Base-by-base conservation (phyloP, 2,888 invertebrate genomes). In the Hydrotaea cyrtoneurina region DNA sequence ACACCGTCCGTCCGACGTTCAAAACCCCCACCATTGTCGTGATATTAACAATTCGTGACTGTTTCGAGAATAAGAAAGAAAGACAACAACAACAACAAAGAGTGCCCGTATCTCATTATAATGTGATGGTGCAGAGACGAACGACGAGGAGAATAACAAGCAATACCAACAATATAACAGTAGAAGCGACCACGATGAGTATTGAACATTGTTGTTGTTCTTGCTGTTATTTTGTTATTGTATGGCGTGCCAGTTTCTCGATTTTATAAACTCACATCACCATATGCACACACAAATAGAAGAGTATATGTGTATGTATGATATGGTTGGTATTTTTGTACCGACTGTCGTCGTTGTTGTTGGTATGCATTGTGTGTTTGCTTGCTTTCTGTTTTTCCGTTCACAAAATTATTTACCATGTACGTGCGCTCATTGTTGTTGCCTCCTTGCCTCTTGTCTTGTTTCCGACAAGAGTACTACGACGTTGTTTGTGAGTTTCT, bases 71-170 rank as follows among this genome's bases (percentile, higher is more conserved):
- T 36, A 23, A 64, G n/a, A n/a, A n/a, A n/a, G n/a, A n/a, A n/a
- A 73, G 69, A 50, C 36, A 31, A 73, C 53, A 78, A 57, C 21
- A 72, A 87, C 89, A 85, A 85, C 53, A 90, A 89, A 88, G 89
- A 88, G 86, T 88, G 57, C 66, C 74, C 74, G 59, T 78, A 78
- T 78, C 77, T 78, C 78, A 78, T 82, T 74, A 73, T 72, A 78
- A 71, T 64, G 23, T 64, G 74, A 57, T 26, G 57, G 17, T 66
- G 43, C 17, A 36, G 19, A 43, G 64, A 39, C 50, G 26, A 26
- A 11, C 55, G 59, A 26, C 59, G 59, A 59, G 26, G 23, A 59
- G 59, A 23, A 59, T 26, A 23, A 59, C 55, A 53, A 53, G 7
- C 11, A 50, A 15, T n/a, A 50, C n/a, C 53, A 62, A 36, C 21